Conservation (phyloP, 2,888 invertebrate genomes). For the Pristionchus fissidentatus region DNA sequence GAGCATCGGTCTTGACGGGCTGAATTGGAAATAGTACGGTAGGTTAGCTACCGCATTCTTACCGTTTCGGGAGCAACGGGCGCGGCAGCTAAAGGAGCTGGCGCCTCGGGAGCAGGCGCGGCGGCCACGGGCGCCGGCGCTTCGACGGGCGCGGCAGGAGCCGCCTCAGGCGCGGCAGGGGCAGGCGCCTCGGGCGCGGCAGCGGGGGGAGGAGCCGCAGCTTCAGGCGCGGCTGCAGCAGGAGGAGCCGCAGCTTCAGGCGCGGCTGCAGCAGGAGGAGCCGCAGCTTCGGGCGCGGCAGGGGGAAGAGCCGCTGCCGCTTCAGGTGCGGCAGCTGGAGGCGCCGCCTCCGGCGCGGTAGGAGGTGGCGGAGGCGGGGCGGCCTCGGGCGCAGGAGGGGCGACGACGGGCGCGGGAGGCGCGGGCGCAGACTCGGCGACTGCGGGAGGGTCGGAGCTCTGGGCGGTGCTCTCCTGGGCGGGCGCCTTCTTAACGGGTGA, state of each 20-base stretch:
- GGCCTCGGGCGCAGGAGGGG: slow-evolving; percentile 27
- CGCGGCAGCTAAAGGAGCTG: background rate
- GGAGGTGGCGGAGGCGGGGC: background rate
- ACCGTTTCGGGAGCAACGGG: slow-evolving; percentile 29
- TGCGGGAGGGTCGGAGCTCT: slow-evolving; percentile 26
- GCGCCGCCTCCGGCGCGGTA: slow-evolving; percentile 32
- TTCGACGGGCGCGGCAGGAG: slow-evolving; percentile 42
- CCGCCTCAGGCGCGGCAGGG: slow-evolving; percentile 38
- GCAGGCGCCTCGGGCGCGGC: slow-evolving; percentile 46
- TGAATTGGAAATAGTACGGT: background rate
- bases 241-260: slow-evolving; percentile 29
- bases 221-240: slow-evolving; percentile 10
- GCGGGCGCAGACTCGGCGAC: background rate
- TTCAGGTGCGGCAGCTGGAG: slow-evolving; percentile 39
- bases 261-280: slow-evolving; percentile 46
- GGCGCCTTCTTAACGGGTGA: slow-evolving; percentile 19
- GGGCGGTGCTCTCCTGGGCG: slow-evolving; percentile 36
- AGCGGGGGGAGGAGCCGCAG: slow-evolving; percentile 48
- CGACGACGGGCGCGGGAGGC: slow-evolving; percentile 47
- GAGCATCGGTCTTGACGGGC: slow-evolving; percentile 31
- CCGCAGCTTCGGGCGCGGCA: slow-evolving; percentile 14
- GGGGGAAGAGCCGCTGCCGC: slow-evolving; percentile 29
- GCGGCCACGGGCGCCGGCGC: background rate
- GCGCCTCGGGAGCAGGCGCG: background rate
- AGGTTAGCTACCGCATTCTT: background rate